Percentiles rank a stretch among this genome's conserved stretches.
Conservation (phyloP, 2,113 vertebrate genomes). For the Crypturellus undulatus region DNA sequence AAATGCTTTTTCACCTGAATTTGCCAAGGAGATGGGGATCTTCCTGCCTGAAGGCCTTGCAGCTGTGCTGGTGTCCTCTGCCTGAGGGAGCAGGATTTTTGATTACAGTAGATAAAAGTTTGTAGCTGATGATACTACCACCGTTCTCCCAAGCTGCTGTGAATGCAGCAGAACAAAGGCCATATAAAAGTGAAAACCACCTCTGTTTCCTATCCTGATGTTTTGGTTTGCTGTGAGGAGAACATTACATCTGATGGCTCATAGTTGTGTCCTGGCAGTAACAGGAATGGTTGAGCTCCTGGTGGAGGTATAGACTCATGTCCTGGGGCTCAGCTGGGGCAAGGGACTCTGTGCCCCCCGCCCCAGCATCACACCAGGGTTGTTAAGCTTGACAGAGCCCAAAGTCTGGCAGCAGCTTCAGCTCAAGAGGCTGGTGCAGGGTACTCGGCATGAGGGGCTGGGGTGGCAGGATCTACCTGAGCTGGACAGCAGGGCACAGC, state of each 20-base stretch:
- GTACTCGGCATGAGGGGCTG: fast-evolving
- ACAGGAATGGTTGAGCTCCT: neutral
- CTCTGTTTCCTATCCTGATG: neutral
- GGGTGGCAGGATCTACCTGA: neutral
- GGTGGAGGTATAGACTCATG: neutral
- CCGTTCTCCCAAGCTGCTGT: neutral
- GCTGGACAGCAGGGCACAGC: neutral
- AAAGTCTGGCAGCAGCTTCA: neutral
- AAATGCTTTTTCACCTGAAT: slow-evolving; percentile 7
- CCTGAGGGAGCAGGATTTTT: slow-evolving; percentile 10
- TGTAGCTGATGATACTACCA: neutral
- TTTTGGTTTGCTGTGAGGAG: neutral
- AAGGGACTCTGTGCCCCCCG: neutral
- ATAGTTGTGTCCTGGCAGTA: neutral
- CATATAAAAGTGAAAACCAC: neutral
- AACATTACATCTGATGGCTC: neutral
- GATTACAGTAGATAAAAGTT: neutral
- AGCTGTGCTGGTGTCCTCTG: neutral
- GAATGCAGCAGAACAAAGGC: neutral
- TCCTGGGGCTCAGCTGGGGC: neutral
- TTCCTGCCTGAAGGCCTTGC: neutral
- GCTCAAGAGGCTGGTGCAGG: fast-evolving
- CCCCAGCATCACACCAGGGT: neutral
- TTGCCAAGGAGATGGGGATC: neutral
- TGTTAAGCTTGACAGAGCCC: neutral